Evolutionary conservation across 1,140 invertebrate species (phyloP), one percentile per base, ranked within the genome.

Genomic region (Eueides isabella): DNA sequence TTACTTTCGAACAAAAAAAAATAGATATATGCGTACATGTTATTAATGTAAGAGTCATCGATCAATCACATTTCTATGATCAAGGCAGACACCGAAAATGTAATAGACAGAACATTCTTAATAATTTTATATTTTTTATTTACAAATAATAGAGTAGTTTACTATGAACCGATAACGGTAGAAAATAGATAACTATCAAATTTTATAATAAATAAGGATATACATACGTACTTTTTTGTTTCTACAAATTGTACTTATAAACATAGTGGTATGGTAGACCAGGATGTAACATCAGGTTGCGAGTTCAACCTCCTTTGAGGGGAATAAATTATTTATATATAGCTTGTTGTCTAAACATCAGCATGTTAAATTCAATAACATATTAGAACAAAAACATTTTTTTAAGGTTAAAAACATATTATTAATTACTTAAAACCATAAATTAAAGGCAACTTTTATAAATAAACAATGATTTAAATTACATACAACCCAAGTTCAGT

Each of bases 11-110:
- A 61, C 28, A 5, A 29, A 61, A 61, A 38, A 38, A 4, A 38
- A 16, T 2, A 12, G 0, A 61, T 29, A 16, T 0, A 30, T 62
- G 2, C 26, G 14, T 62, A 30, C 29, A 30, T 62, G 5, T 30
- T 62, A 62, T 62, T 62, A 62, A 62, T 23, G 16, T 30, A 62
- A 29, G 12, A 62, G 28, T 62, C 26, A 62, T 30, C 61, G 61
- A 62, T 62, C 61, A 62, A 62, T 62, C 61, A 62, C 30, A 12
- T 55, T 55, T 55, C 19, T 55, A 55, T 55, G 23, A 55, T 55
- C 9, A 1, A 55, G 9, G n/a, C 48, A 55, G 19, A 55, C 19
- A 2, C n/a, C n/a, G n/a, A n/a, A 12, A 2, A 55, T 0, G 26
- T 55, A 26, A 26, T 6, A 55, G 48, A 23, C 48, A 26, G 23